Base-by-base conservation (phyloP, 2,113 vertebrate genomes). In the Semnornis frantzii region DNA sequence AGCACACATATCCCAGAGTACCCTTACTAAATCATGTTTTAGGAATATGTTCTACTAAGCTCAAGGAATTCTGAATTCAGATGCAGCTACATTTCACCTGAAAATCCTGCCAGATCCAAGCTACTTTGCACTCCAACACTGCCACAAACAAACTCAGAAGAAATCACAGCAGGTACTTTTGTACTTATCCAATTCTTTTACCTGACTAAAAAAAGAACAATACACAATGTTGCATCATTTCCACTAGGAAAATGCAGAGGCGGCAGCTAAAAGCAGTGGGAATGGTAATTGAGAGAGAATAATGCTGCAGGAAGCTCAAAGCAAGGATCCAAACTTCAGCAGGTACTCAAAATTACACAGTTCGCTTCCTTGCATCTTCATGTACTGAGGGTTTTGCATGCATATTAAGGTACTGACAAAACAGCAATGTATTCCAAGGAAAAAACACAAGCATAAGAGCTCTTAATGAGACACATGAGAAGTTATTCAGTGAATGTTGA, bases 1-100 rank as follows among this genome's bases (percentile, higher is more conserved):
- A 96, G 81, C 88, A 82, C 70, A 46, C 66, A 60, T 75, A 89
- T 57, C 89, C 78, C 50, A 27, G 68, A 83, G 93, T 33, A 69
- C 50, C 63, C 48, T 55, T 71, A 75, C 55, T 92, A 70, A 90
- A 78, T 80, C 75, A 88, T 18, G 6, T 90, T 62, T 16, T 27
- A 64, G 95, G 87, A 81, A 76, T 89, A 82, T 42, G n/a, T 86
- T 76, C 93, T 91, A 92, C 90, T 44, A 74, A 82, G 87, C 46
- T 70, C 3, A 2, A 74, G 57, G 54, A 92, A 81, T 23, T 91
- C 57, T 60, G 62, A 82, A 80, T 87, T 90, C 87, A 90, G 71
- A 89, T 60, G 64, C 6, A 81, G 44, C 46, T 85, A 74, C 91
- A 89, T 83, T 80, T 71, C 46, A 82, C 30, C n/a, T 57, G 27